Base-by-base conservation (phyloP, 2,113 vertebrate species). In the Malurus cyaneus region DNA sequence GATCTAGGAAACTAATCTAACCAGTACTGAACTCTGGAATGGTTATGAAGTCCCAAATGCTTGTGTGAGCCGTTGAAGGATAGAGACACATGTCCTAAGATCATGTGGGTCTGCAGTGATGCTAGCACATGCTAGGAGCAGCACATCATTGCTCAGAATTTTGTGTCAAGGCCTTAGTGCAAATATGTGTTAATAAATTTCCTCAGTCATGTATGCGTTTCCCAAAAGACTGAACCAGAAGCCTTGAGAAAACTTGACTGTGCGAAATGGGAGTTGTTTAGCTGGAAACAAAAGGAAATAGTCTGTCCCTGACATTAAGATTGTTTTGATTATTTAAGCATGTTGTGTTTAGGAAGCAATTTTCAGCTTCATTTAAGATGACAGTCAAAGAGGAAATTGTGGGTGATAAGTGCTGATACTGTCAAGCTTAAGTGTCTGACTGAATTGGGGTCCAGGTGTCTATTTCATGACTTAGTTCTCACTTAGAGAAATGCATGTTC, bases 281-380 rank as follows among this genome's bases (percentile, higher is more conserved):
- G 20, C 31, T 46, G 52, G 77, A 86, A 47, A 24, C 32, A 86
- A 72, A 94, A 94, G 32, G 86, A 84, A 93, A 67, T 49, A 71
- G 10, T 28, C 36, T 61, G 20, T 84, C 32, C n/a, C 19, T 31
- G 77, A 77, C 29, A 36, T 53, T 53, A 65, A 57, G 67, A 73
- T 29, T 61, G 32, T 49, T 54, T 84, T 1, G 0, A 49, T 81
- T 88, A 84, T 84, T 65, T 90, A 88, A 70, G 16, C 3, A 0
- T 39, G 72, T 71, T 90, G 7, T 15, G 14, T 74, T 91, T 80
- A 74, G 80, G 80, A 92, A 93, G 64, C 13, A 86, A 64, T 95
- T 89, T 95, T 86, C 60, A 56, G 15, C 46, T 89, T 77, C 53
- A 54, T 87, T 88, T 72, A 86, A 42, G 56, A 21, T 42, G 54